phyloP scores from a whole-genome alignment of 1,140 invertebrate species.

The Acromyrmex heyeri region DNA sequence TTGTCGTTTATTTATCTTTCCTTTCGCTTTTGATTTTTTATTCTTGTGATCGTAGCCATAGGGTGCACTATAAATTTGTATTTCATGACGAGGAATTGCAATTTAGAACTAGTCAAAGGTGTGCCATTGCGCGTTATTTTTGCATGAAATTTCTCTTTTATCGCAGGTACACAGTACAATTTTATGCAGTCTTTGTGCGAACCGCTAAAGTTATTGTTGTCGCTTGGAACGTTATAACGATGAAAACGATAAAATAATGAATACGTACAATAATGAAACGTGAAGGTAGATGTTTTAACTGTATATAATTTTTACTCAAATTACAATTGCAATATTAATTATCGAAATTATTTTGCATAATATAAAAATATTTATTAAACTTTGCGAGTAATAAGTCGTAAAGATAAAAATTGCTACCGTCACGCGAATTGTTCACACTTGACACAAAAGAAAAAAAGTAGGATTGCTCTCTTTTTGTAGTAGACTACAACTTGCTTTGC shows the following conservation, averaged over 20 bases:
- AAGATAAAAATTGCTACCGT: not conserved
- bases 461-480: not conserved
- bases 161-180: not conserved
- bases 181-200: constrained; percentile 5
- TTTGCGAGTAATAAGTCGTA: constrained; percentile 23
- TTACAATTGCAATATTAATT: not conserved
- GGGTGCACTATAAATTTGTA: constrained; percentile 3
- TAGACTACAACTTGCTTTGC: constrained; percentile 7
- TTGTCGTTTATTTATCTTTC: not conserved
- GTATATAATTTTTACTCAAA: not conserved
- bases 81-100: constrained; percentile 1
- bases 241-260: not conserved
- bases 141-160: constrained; percentile 23
- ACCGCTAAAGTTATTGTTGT: constrained; percentile 8
- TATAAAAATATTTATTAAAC: constrained; percentile 5
- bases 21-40: constrained; percentile 10
- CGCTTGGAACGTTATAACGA: not conserved
- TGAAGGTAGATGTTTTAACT: not conserved
- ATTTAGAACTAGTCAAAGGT: constrained; percentile 37
- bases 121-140: constrained; percentile 16
- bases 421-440: not conserved
- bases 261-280: not conserved
- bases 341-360: not conserved
- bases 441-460: not conserved
- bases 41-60: not conserved